phyloP scores from a whole-genome alignment of 2,888 invertebrate species.

The Sturmia bella region DNA sequence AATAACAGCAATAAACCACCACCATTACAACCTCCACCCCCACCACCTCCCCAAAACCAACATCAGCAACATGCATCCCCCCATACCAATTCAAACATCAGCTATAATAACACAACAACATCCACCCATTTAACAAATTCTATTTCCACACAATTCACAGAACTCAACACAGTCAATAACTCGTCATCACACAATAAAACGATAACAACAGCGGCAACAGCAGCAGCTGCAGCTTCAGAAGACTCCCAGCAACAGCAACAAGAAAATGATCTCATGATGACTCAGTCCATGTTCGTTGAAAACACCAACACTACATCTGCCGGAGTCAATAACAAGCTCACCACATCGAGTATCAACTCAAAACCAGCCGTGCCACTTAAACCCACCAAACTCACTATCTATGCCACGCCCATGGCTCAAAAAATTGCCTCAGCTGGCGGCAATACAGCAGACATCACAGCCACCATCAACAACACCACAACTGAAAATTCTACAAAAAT shows the following conservation, averaged over 20 bases:
- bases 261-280: conserved; percentile 73
- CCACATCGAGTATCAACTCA: conserved; percentile 76
- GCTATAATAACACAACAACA: conserved; percentile 56
- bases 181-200: conserved; percentile 65
- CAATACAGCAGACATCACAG: conserved; percentile 70
- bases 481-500: conserved; percentile 82
- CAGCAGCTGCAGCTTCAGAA: conserved; percentile 47
- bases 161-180: conserved; percentile 78
- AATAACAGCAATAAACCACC: conserved; percentile 77
- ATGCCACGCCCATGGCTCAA: conserved; percentile 88
- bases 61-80: conserved; percentile 64
- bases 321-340: conserved; percentile 68
- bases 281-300: conserved; percentile 75
- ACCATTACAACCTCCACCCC: conserved; percentile 80
- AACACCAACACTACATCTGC: conserved; percentile 68
- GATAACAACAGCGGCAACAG: background rate
- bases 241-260: conserved; percentile 60
- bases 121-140: conserved; percentile 75
- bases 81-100: conserved; percentile 71
- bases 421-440: conserved; percentile 71
- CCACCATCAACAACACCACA: conserved; percentile 78
- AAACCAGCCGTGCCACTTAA: conserved; percentile 88
- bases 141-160: conserved; percentile 80
- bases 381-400: conserved; percentile 86
- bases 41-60: conserved; percentile 73